Evolutionary conservation across 2,797 vertebrate species (phyloP).

Genomic region (Pangasius djambal): DNA sequence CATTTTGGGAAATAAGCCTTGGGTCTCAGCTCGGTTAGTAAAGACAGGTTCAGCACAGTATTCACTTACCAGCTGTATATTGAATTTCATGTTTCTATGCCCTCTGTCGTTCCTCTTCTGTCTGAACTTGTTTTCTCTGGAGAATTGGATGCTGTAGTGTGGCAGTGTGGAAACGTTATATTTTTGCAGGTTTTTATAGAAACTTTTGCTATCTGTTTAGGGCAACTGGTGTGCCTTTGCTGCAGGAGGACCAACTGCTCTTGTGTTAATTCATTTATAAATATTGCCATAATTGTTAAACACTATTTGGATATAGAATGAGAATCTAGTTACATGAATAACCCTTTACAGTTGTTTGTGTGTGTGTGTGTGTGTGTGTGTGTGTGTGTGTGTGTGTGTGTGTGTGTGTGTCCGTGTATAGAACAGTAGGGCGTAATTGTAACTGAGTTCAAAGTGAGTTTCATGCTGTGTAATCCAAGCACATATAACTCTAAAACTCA

Average conservation of each 20-base stretch:
- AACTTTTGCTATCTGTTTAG: not conserved
- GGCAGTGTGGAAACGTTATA: not conserved
- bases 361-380: not conserved
- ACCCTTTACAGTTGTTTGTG: not conserved
- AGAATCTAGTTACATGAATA: not conserved
- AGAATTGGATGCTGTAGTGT: not conserved
- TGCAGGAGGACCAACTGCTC: not conserved
- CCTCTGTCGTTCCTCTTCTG: slow-evolving; percentile 1
- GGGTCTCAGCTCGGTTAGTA: not conserved
- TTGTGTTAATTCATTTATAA: not conserved
- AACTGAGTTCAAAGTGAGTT: slow-evolving; percentile 36
- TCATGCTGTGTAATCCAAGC: slow-evolving; percentile 32
- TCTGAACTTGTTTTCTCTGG: slow-evolving; percentile 16
- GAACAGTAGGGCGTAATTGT: slow-evolving; percentile 22
- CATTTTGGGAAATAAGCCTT: slow-evolving; percentile 3
- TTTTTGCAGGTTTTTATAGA: not conserved
- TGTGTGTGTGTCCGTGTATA: not conserved
- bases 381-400: not conserved
- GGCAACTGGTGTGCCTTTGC: not conserved
- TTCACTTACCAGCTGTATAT: slow-evolving; percentile 2
- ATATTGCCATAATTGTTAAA: not conserved
- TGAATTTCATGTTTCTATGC: slow-evolving; percentile 12
- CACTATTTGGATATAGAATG: not conserved
- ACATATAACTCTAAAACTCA: not conserved
- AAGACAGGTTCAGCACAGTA: slow-evolving; percentile 19